Base-by-base conservation (phyloP, 2,888 invertebrate species). In the Sminthurides aquaticus region DNA sequence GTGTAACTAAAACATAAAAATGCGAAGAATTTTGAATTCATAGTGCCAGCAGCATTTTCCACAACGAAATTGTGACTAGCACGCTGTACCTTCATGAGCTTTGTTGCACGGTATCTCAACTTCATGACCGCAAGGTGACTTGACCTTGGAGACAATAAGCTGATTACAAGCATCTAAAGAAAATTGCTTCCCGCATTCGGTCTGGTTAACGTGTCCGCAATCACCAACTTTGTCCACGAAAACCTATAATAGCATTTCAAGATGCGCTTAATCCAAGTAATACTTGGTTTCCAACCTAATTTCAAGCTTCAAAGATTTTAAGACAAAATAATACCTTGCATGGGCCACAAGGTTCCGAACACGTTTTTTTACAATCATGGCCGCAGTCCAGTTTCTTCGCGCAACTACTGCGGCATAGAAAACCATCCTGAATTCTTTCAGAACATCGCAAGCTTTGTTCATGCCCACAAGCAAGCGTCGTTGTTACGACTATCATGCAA, bases 391-490 rank as follows among this genome's bases (percentile, higher is more conserved):
- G 48, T 3, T 11, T 5, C 57, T 34, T 64, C 15, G 27, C 43
- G 57, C 64, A 65, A 5, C 22, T 27, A 49, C 18, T 24, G 5
- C n/a, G 11, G 29, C 64, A 64, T n/a, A 27, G 20, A 1, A 58
- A 26, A 11, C 24, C 3, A 22, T 2, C 52, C 20, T 26, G 18
- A 22, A 11, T 18, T 43, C 59, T 58, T 3, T 27, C 18, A 24
- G 15, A 55, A 34, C 71, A 71, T 28, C 66, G 57, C 22, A 75
- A 59, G 27, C 65, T 55, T 0, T 70, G 67, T 15, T 11, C 49
- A 64, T 78, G 78, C 48, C 76, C 76, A 65, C 76, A 75, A 2
- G 66, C 66, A 43, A 75, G 61, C 1, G 20, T 25, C 43, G 67
- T 69, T 5, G 60, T 54, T 24, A 74, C 70, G 26, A 24, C n/a